These are phyloP conservation scores for Orius insidiosus DNA, from an alignment of 1,140 invertebrate genomes.

Conservation along the genomic window DNA sequence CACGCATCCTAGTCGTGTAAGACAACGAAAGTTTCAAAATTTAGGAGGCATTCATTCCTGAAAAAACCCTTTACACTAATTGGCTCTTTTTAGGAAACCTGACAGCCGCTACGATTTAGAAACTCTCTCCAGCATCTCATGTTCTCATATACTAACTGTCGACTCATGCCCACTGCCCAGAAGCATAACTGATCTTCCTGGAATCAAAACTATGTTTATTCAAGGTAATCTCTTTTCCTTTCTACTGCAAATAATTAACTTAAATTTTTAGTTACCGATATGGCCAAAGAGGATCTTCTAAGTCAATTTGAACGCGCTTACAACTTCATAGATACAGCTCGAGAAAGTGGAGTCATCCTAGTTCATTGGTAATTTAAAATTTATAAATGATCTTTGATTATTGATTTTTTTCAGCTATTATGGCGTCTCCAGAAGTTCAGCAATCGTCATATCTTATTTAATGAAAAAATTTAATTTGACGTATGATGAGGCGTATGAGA, in stretches of 20 bases:
- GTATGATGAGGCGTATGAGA: slow-evolving; percentile 49
- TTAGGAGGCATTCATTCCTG: too few species aligned
- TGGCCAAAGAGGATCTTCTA: slow-evolving; percentile 65
- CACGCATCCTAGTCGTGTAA: too few species aligned
- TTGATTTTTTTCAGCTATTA: slow-evolving; percentile 40
- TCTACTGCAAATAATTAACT: neutral
- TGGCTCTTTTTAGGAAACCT: slow-evolving; percentile 42
- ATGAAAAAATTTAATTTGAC: slow-evolving; percentile 64
- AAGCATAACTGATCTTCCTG: slow-evolving; percentile 43
- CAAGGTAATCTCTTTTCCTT: slow-evolving; percentile 32
- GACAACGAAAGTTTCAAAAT: too few species aligned
- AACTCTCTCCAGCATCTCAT: slow-evolving; percentile 42
- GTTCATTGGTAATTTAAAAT: slow-evolving; percentile 49
- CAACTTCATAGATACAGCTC: slow-evolving; percentile 47
- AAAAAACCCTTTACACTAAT: neutral
- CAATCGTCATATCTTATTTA: slow-evolving; percentile 62
- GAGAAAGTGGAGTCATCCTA: slow-evolving; percentile 40
- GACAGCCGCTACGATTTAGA: slow-evolving; percentile 55
- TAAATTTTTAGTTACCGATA: slow-evolving; percentile 46
- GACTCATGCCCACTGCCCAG: slow-evolving; percentile 64
- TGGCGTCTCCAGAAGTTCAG: slow-evolving; percentile 69
- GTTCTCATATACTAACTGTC: slow-evolving; percentile 60
- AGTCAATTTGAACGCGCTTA: slow-evolving; percentile 54
- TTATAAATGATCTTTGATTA: neutral
- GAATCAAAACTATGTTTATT: slow-evolving; percentile 52